Conservation (phyloP, 92 coral and sea anemone species). For the Phenganax stokvisi region DNA sequence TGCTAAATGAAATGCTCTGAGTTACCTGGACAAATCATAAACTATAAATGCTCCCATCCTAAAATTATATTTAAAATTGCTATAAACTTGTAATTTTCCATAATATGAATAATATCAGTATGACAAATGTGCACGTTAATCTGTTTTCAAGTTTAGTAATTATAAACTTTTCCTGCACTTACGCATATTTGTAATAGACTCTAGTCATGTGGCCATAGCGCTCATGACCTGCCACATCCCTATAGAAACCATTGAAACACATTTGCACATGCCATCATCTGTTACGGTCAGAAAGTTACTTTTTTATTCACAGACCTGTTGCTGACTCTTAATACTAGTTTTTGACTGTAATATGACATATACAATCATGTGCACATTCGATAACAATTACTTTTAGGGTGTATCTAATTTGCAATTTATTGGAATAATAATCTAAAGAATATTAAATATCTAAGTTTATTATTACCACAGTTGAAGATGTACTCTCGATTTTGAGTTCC, state of each 20-base stretch:
- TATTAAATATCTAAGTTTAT: too few species aligned
- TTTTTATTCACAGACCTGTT: too few species aligned
- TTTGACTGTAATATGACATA: too few species aligned
- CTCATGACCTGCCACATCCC: slow-evolving; percentile 99
- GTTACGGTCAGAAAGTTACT: too few species aligned
- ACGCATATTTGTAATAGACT: slow-evolving; percentile 97
- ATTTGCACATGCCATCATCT: neutral
- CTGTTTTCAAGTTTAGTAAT: neutral
- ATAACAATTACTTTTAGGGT: too few species aligned
- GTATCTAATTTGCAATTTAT: neutral
- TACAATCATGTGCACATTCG: too few species aligned
- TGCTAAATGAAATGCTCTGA: neutral
- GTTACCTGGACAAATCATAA: slow-evolving; percentile 79
- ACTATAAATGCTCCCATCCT: slow-evolving; percentile 94
- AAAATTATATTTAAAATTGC: neutral
- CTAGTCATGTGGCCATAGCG: slow-evolving; percentile 97
- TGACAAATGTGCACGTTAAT: too few species aligned
- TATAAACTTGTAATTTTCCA: neutral
- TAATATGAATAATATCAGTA: neutral
- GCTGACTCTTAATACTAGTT: too few species aligned
- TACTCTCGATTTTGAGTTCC: slow-evolving; percentile 76
- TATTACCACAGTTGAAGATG: slow-evolving; percentile 85
- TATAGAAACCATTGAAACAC: slow-evolving; percentile 3
- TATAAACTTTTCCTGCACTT: slow-evolving; percentile 35
- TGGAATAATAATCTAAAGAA: too few species aligned